Evolutionary conservation across 2,113 vertebrate genomes (phyloP), one percentile per base, ranked within the genome.

Genomic region (Gallinago media): DNA sequence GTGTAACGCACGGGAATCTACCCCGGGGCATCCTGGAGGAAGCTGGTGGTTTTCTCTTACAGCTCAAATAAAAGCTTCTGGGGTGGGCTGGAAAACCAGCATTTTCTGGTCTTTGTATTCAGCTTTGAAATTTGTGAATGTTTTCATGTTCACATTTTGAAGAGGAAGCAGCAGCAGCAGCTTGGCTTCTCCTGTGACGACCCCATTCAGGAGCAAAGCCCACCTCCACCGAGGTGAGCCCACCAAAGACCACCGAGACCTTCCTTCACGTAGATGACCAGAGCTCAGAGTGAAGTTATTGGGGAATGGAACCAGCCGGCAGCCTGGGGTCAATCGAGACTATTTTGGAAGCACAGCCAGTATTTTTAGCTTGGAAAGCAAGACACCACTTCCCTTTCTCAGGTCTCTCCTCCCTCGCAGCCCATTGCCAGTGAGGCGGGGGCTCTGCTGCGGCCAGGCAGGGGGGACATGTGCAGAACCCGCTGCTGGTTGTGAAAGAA

Each of bases 361-460:
- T 96, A 89, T 94, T 95, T 96, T 94, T 94, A 89, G 92, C 87
- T 77, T 65, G 70, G 50, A 72, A 68, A 93, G 42, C 13, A 47
- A 83, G 50, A 73, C 54, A 3, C 55, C 1, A 38, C 90, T 96
- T 96, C 95, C 93, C 91, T 84, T 95, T 88, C 52, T 81, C 4
- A 11, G 65, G 66, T 34, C 72, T 82, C 76, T 84, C 80, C 72
- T 88, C 85, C 90, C 23, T 11, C 9, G 0, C 26, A 44, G 47
- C 40, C 11, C 80, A 4, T 0, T 32, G 40, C 66, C 58, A 40
- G 36, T 40, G 20, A 11, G 73, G 83, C 50, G 9, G 29, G 25
- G 65, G 77, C 71, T 55, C 34, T 58, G 80, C 58, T 42, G 89
- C 4, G 7, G 89, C 79, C 4, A 10, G 63, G 63, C 8, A 3